Conservation (phyloP, 2,113 vertebrate genomes). For the Morone saxatilis region DNA sequence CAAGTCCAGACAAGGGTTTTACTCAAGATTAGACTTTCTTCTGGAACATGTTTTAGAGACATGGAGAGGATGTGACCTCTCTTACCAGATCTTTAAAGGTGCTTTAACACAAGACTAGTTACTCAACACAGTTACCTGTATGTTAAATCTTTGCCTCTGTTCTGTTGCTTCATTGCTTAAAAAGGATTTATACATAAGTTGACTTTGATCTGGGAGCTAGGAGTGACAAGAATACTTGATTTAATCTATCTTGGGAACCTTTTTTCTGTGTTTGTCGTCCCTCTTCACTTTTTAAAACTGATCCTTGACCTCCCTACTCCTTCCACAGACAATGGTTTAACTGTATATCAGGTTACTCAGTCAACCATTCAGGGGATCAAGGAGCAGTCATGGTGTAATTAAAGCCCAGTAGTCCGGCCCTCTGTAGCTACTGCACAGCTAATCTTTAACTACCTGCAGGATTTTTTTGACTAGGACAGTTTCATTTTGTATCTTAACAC, state of each 20-base stretch:
- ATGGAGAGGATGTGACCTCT: constrained; percentile 1
- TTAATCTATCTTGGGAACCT: background rate
- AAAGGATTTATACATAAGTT: background rate
- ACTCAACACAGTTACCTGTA: background rate
- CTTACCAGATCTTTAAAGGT: background rate
- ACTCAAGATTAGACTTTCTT: background rate
- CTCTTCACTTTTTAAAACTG: background rate
- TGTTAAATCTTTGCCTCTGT: background rate
- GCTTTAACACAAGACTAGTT: background rate
- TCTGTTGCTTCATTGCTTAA: background rate
- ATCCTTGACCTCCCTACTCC: constrained; percentile 8
- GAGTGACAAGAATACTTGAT: background rate
- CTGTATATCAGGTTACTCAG: constrained; percentile 20
- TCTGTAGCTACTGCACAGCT: background rate
- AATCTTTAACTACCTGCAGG: background rate
- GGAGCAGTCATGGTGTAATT: constrained; percentile 10
- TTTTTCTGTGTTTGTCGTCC: too few relatives aligned
- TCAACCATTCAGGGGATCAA: background rate
- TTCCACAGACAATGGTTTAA: constrained; percentile 22
- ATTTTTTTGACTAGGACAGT: background rate
- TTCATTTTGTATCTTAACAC: background rate
- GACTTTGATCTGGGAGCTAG: background rate
- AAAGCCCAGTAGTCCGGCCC: background rate
- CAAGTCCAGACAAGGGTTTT: constrained; percentile 59
- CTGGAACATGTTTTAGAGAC: constrained; percentile 2